These are phyloP conservation scores for Takifugu flavidus DNA, from an alignment of 2,113 vertebrate genomes.

Conservation along the genomic window DNA sequence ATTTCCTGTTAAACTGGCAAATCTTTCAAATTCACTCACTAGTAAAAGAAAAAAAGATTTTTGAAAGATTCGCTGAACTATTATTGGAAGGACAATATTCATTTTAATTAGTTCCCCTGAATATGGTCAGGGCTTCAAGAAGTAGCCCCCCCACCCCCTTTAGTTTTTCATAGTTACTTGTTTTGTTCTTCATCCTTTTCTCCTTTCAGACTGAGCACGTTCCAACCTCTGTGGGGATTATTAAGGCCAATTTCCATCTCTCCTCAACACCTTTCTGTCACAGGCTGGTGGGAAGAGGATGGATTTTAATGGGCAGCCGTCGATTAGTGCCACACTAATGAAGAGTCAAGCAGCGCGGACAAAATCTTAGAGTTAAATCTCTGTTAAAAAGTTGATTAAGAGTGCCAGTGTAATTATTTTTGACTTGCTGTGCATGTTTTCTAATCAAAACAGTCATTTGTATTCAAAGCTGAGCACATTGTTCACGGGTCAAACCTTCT, in stretches of 20 bases:
- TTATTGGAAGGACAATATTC: no score
- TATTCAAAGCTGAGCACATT: background rate
- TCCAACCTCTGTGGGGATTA: constrained; percentile 22
- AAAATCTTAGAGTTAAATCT: background rate
- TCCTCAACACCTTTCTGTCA: constrained; percentile 34
- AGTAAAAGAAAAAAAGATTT: no score
- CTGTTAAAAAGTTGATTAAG: no score
- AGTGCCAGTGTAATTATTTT: no score
- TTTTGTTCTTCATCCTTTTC: constrained; percentile 11
- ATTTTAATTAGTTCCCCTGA: no score
- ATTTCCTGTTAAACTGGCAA: no score
- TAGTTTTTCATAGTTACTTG: constrained; percentile 42
- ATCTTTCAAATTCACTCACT: no score
- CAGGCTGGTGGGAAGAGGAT: constrained; percentile 16
- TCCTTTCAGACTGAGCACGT: background rate
- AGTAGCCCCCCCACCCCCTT: no score
- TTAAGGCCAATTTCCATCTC: constrained; percentile 62
- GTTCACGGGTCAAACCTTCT: background rate
- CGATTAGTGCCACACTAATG: constrained; percentile 53
- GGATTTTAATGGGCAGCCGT: constrained; percentile 50
- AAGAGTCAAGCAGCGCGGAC: constrained; percentile 27
- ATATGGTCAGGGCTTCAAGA: no score
- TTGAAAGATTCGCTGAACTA: no score
- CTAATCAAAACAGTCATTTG: background rate
- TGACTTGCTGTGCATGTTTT: no score